Evolutionary conservation across 2,888 invertebrate species (phyloP), one percentile per base, ranked within the genome.

Genomic region (Rapana venosa): DNA sequence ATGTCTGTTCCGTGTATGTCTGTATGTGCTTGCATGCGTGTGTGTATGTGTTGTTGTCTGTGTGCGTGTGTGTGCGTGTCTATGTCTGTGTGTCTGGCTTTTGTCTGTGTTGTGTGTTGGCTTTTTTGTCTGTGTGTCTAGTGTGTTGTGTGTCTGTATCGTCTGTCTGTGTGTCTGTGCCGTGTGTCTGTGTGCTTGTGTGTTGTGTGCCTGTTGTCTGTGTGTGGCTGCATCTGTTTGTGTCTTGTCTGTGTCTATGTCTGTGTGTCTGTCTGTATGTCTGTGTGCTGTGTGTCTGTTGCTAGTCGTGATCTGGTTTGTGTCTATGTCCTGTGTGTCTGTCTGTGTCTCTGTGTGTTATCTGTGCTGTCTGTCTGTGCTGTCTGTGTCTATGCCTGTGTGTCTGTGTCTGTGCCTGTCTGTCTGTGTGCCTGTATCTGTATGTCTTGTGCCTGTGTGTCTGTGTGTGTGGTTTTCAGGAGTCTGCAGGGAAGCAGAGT

Each of bases 241-340:
- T 47, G 47, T 8, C 4, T 47, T 2, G 47, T 47, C 4, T 8
- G 47, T 47, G 47, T 47, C 4, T 47, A 47, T 47, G 47, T 47
- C 4, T 47, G 47, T 47, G 47, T 47, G 47, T 5, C 4, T 8
- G 47, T 47, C 4, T 47, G 47, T 47, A 8, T 47, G 47, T 47
- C 2, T 47, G 47, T 47, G 47, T 47, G 47, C 8, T 47, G 47
- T n/a, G 47, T 47, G 47, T 47, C 4, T 47, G 47, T 47, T 99
- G 97, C 99, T 99, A 97, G 99, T 99, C 95, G 97, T 99, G 92
- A 98, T 99, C 95, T n/a, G n/a, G n/a, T n/a, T n/a, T n/a, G n/a
- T n/a, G n/a, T n/a, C n/a, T n/a, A n/a, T n/a, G n/a, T n/a, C n/a
- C 32, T 84, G 22, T 32, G 11, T 35, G 22, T 32, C 84, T 84